phyloP scores from a whole-genome alignment of 2,888 invertebrate genomes.

The Leistus spinibarbis region DNA sequence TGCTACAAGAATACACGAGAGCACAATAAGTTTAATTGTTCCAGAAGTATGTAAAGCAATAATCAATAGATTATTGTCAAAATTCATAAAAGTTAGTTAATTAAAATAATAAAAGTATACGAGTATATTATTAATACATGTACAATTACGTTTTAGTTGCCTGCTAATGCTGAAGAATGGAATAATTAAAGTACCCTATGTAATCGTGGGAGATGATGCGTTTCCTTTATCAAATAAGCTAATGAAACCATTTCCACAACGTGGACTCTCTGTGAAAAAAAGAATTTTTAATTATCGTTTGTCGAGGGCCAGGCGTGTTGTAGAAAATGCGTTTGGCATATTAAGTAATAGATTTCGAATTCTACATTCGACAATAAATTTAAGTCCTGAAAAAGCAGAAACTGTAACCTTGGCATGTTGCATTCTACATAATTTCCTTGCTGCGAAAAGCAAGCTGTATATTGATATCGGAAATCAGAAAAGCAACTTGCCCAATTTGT shows the following conservation, averaged over 20 bases:
- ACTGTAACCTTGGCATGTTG: too few species aligned
- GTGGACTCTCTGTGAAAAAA: too few species aligned
- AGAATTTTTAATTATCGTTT: too few species aligned
- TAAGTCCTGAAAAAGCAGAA: too few species aligned
- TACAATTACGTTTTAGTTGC: slow-evolving; percentile 31
- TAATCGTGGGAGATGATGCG: not conserved
- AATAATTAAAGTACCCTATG: too few species aligned
- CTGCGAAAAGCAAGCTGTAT: too few species aligned
- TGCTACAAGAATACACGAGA: slow-evolving; percentile 39
- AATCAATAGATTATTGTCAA: slow-evolving; percentile 43
- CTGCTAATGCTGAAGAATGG: slow-evolving; percentile 44
- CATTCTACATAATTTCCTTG: too few species aligned
- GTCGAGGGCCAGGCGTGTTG: too few species aligned
- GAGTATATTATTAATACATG: not conserved
- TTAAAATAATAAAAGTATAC: not conserved
- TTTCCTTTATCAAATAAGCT: not conserved
- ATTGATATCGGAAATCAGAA: too few species aligned
- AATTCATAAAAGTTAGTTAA: slow-evolving; percentile 4
- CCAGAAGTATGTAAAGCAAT: slow-evolving; percentile 45
- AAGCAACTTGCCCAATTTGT: not conserved
- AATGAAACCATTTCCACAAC: not conserved
- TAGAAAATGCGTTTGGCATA: too few species aligned
- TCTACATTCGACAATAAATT: too few species aligned
- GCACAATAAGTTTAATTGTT: slow-evolving; percentile 45
- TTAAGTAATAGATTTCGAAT: too few species aligned